A percentile compares a stretch with the other conserved stretches of the same genome.
Evolutionary conservation across 2,797 vertebrate genomes (phyloP).

Genomic region (Sebastes trivittatus): DNA sequence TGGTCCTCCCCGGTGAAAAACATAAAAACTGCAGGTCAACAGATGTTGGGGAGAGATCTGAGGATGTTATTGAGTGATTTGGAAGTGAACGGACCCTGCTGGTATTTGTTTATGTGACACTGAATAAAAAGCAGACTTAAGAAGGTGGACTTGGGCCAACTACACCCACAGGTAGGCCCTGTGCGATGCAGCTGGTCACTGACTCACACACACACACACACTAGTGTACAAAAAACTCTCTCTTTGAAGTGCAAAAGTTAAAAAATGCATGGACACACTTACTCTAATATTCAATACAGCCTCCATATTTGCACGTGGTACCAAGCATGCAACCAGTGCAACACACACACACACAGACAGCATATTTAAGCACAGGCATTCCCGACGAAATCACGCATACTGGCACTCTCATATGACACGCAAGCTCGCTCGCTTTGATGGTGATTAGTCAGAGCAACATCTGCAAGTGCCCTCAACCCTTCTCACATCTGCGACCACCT

Average conservation of each 20-base stretch:
- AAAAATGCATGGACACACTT: slow-evolving; percentile 40
- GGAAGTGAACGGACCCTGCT: slow-evolving; percentile 53
- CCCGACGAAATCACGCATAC: slow-evolving; percentile 28
- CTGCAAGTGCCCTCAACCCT: slow-evolving; percentile 56
- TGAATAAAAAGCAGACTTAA: slow-evolving; percentile 73
- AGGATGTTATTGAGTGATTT: slow-evolving; percentile 60
- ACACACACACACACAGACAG: slow-evolving; percentile 7
- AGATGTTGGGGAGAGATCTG: slow-evolving; percentile 64
- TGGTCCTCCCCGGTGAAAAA: background rate
- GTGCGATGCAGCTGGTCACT: slow-evolving; percentile 66
- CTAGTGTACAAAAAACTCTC: background rate
- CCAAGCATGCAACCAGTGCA: slow-evolving; percentile 1
- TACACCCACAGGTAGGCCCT: slow-evolving; percentile 62
- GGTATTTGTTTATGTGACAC: slow-evolving; percentile 75
- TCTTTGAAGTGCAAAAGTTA: slow-evolving; percentile 54
- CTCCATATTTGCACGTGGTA: background rate
- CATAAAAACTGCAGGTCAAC: slow-evolving; percentile 41
- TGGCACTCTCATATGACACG: slow-evolving; percentile 32
- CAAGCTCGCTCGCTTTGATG: slow-evolving; percentile 58
- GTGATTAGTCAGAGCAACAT: slow-evolving; percentile 72
- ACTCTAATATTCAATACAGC: background rate
- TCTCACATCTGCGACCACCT: slow-evolving; percentile 62
- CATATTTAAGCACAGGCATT: slow-evolving; percentile 17
- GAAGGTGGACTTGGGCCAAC: slow-evolving; percentile 64
- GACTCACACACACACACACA: slow-evolving; percentile 62